A percentile compares a stretch with the other conserved stretches of the same genome.
phyloP scores from a whole-genome alignment of 1,140 invertebrate genomes.

The Dendrolimus punctatus region DNA sequence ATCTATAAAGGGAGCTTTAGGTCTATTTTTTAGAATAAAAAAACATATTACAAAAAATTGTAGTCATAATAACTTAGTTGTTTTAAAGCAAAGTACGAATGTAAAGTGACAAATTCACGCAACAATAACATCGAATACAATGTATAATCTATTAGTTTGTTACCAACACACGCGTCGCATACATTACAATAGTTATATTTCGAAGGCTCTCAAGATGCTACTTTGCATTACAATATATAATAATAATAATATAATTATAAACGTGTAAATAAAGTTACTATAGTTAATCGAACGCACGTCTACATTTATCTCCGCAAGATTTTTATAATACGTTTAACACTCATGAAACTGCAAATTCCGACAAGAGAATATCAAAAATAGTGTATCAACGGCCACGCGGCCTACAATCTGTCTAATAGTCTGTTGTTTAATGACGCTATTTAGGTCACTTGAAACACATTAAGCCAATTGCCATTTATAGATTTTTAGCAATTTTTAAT shows the following conservation, averaged over 20 bases:
- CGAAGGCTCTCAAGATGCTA: constrained; percentile 58
- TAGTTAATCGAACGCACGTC: constrained; percentile 54
- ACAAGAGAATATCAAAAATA: constrained; percentile 72
- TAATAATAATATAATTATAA: constrained; percentile 42
- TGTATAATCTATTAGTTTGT: constrained; percentile 20
- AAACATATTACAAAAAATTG: no score
- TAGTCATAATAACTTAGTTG: no score
- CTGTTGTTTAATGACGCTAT: constrained; percentile 51
- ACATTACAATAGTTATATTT: constrained; percentile 37
- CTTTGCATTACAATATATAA: constrained; percentile 54
- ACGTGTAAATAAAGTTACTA: constrained; percentile 70
- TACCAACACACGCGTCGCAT: constrained; percentile 34
- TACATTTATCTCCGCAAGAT: constrained; percentile 41
- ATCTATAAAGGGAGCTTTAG: no score
- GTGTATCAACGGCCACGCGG: constrained; percentile 54
- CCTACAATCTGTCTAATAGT: constrained; percentile 61
- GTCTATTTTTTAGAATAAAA: no score
- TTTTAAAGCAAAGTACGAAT: no score
- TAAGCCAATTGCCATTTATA: constrained; percentile 38
- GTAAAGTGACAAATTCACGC: no score
- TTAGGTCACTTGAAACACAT: constrained; percentile 53
- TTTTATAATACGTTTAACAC: constrained; percentile 38
- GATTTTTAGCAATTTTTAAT: constrained; percentile 45
- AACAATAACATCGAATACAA: not conserved
- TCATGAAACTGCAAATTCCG: constrained; percentile 66